Conservation (phyloP, 2,888 invertebrate genomes). For the Taenaris catops region DNA sequence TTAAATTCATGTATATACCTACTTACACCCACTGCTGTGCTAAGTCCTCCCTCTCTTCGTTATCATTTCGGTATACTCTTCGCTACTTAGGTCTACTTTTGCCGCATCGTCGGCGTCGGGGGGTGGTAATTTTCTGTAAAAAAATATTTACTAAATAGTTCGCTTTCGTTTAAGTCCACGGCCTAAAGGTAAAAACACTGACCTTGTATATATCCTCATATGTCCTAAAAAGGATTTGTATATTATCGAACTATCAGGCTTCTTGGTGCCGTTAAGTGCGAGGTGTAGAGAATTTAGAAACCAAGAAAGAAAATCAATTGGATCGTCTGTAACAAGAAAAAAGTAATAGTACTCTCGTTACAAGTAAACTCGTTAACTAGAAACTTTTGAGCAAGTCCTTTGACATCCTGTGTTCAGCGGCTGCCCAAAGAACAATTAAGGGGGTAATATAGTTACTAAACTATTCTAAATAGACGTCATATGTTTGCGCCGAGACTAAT, state of each 20-base stretch:
- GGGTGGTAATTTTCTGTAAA: constrained; percentile 96
- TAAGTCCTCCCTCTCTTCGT: too few species aligned
- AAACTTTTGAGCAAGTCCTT: too few species aligned
- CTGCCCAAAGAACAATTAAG: too few species aligned
- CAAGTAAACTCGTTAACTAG: too few species aligned
- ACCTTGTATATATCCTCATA: constrained; percentile 91
- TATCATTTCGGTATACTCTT: constrained; percentile 92
- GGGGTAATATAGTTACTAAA: constrained; percentile 20
- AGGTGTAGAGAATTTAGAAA: constrained; percentile 97
- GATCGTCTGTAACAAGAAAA: too few species aligned
- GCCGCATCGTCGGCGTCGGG: constrained; percentile 95
- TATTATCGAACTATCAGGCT: constrained; percentile 93
- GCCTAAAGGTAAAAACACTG: too few species aligned
- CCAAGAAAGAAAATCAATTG: constrained; percentile 98
- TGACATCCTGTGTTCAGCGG: too few species aligned
- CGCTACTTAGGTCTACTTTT: constrained; percentile 87
- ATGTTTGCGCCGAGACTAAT: constrained; percentile 34
- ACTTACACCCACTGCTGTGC: too few species aligned
- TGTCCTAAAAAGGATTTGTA: constrained; percentile 96
- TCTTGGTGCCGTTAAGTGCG: constrained; percentile 95
- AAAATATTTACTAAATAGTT: too few species aligned
- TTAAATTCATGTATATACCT: too few species aligned
- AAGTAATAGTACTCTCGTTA: too few species aligned
- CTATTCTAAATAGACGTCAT: constrained; percentile 23
- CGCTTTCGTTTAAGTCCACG: too few species aligned